phyloP scores from a whole-genome alignment of 2,113 vertebrate species.

The Tautogolabrus adspersus region DNA sequence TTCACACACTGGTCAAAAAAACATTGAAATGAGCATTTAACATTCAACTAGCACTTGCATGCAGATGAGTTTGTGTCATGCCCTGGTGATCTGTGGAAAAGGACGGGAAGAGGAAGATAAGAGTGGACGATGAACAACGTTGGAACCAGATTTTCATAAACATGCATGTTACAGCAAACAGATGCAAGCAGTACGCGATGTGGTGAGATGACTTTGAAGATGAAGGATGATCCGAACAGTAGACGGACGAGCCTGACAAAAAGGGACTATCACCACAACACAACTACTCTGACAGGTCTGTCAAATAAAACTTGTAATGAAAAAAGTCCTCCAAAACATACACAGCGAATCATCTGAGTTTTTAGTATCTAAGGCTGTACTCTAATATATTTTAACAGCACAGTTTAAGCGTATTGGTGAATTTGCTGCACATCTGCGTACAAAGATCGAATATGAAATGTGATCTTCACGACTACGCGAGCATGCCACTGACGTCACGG shows the following conservation, averaged over 20 bases:
- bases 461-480: slow-evolving; percentile 72
- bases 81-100: slow-evolving; percentile 48
- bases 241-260: slow-evolving; percentile 26
- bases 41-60: slow-evolving; percentile 57
- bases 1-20: slow-evolving; percentile 36
- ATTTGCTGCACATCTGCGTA: slow-evolving; percentile 50
- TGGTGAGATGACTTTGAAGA: slow-evolving; percentile 54
- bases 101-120: slow-evolving; percentile 51
- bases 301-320: slow-evolving; percentile 11
- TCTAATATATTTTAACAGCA: neutral
- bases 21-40: slow-evolving; percentile 43
- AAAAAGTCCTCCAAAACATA: slow-evolving; percentile 7
- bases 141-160: slow-evolving; percentile 36
- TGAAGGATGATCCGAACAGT: slow-evolving; percentile 53
- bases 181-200: slow-evolving; percentile 65
- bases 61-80: slow-evolving; percentile 55
- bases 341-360: slow-evolving; percentile 7
- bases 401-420: slow-evolving; percentile 30
- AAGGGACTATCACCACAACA: slow-evolving; percentile 26
- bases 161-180: slow-evolving; percentile 74
- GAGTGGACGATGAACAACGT: slow-evolving; percentile 40
- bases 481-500: slow-evolving; percentile 82
- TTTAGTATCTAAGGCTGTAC: neutral
- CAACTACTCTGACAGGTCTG: slow-evolving; percentile 13
- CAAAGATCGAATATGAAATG: slow-evolving; percentile 51